A percentile compares a stretch with the other conserved stretches of the same genome.
Evolutionary conservation across 2,797 vertebrate genomes (phyloP).

Genomic region (Channa striata): DNA sequence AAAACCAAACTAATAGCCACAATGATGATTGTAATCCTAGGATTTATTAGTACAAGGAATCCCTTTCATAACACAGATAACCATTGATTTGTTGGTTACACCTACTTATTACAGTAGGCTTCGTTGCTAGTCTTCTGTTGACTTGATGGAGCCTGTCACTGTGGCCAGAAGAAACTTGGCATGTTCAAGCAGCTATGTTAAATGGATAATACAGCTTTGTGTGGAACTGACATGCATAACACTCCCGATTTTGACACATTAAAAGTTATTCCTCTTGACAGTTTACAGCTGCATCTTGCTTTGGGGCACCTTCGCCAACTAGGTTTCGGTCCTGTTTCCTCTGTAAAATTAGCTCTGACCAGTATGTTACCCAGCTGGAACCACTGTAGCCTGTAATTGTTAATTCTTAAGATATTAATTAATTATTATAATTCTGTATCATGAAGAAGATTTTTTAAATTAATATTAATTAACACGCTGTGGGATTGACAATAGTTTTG

Average conservation of each 20-base stretch:
- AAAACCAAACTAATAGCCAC: no score
- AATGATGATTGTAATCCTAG: no score
- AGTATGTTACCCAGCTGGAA: constrained; percentile 9
- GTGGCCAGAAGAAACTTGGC: constrained; percentile 7
- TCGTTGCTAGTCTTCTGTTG: constrained; percentile 5
- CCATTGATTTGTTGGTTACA: no score
- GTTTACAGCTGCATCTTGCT: constrained; percentile 30
- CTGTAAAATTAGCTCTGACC: constrained; percentile 23
- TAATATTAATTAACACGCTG: not conserved
- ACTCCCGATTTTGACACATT: constrained; percentile 15
- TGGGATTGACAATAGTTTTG: not conserved
- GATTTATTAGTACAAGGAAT: no score
- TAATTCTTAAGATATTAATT: constrained; percentile 7
- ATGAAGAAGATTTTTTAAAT: not conserved
- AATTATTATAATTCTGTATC: constrained; percentile 4
- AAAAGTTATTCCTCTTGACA: constrained; percentile 38
- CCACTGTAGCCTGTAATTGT: constrained; percentile 2
- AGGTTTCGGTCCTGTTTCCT: constrained; percentile 22
- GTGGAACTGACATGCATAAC: constrained; percentile 20
- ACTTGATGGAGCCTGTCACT: not conserved
- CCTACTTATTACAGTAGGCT: no score
- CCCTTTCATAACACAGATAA: no score
- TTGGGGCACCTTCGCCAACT: constrained; percentile 9
- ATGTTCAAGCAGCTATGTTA: not conserved
- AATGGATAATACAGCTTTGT: constrained; percentile 36